These are phyloP conservation scores for Acanthoscelides obtectus DNA, from an alignment of 2,888 invertebrate species.

Conservation along the genomic window DNA sequence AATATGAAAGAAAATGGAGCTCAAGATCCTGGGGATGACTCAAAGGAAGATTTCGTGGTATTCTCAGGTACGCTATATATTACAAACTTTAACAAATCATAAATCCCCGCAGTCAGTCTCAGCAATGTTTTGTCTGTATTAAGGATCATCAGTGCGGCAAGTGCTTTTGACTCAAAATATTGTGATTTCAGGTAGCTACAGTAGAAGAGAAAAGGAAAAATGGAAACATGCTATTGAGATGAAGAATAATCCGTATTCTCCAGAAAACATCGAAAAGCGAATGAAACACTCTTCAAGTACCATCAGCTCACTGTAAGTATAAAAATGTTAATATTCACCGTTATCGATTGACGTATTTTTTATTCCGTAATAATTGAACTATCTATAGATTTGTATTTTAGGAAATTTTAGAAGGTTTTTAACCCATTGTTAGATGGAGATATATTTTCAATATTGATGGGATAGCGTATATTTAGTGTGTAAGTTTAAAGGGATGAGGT, in stretches of 20 bases:
- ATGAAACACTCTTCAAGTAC: constrained; percentile 45
- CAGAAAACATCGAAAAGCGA: constrained; percentile 76
- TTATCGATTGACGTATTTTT: no score
- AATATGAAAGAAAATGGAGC: background rate
- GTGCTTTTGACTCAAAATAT: background rate
- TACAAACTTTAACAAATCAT: background rate
- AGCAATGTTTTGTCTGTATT: no score
- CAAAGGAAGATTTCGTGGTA: constrained; percentile 5
- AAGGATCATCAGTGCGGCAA: no score
- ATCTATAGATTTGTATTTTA: no score
- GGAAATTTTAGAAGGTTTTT: background rate
- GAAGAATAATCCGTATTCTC: constrained; percentile 85
- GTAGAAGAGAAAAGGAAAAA: constrained; percentile 82
- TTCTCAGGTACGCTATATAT: constrained; percentile 10
- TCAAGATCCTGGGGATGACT: constrained; percentile 7
- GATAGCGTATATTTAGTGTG: no score
- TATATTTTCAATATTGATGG: no score
- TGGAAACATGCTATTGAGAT: constrained; percentile 83
- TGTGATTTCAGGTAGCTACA: constrained; percentile 65
- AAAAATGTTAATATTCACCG: background rate
- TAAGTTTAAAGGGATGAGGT: no score
- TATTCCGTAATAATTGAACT: no score
- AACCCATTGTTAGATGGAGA: no score
- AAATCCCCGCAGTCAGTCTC: background rate
- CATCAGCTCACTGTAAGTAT: constrained; percentile 40